Conservation (phyloP, 2,113 vertebrate genomes). For the Silurus asotus region DNA sequence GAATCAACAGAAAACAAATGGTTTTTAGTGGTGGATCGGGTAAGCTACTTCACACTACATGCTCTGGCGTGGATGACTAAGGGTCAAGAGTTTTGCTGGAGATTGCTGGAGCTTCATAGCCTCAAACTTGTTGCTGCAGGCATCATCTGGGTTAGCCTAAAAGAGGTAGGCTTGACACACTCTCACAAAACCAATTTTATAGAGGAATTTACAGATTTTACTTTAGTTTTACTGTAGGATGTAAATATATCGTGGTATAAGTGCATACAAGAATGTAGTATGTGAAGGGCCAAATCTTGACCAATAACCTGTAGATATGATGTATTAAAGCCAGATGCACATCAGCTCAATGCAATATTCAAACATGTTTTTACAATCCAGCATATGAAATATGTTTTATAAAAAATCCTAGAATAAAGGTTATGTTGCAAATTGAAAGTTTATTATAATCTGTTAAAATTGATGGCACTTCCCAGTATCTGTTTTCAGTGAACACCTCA, state of each 20-base stretch:
- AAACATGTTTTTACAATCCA: neutral
- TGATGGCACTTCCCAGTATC: neutral
- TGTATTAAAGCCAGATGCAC: neutral
- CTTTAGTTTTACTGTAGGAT: neutral
- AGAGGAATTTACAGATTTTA: neutral
- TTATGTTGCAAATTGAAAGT: neutral
- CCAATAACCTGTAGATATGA: neutral
- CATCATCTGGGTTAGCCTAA: constrained; percentile 74
- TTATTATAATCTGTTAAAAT: neutral
- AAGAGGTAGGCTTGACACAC: constrained; percentile 67
- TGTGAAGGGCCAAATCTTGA: neutral
- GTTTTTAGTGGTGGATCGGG: constrained; percentile 66
- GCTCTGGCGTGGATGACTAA: constrained; percentile 58
- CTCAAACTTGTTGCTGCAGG: constrained; percentile 68
- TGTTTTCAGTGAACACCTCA: neutral
- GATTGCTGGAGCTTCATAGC: constrained; percentile 75
- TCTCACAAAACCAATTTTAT: neutral
- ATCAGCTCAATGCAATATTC: neutral
- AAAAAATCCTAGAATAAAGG: neutral
- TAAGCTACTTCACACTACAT: constrained; percentile 67
- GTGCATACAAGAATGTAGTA: neutral
- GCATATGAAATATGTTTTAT: neutral
- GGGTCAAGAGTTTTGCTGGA: constrained; percentile 70
- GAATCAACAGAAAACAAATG: constrained; percentile 62
- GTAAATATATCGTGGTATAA: neutral